Percentiles rank a stretch among this genome's conserved stretches.
These are phyloP conservation scores for Pseudomyrmex gracilis DNA, from an alignment of 1,140 invertebrate species.

Conservation along the genomic window DNA sequence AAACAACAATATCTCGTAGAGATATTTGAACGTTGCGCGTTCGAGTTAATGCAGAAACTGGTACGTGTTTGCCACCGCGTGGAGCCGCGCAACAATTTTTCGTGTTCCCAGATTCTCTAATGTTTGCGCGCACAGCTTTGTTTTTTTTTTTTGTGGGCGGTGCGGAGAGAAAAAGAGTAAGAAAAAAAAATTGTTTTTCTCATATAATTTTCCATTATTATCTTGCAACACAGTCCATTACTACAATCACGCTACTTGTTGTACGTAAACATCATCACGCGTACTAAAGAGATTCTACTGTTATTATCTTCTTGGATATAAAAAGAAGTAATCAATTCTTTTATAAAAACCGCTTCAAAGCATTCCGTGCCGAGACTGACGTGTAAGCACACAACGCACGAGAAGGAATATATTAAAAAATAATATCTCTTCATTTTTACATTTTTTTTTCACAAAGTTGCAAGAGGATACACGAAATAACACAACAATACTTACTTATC, in stretches of 20 bases:
- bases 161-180: no score
- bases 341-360: constrained; percentile 84
- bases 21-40: not conserved
- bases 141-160: not conserved
- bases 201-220: not conserved
- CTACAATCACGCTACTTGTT: not conserved
- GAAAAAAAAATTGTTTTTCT: constrained; percentile 29
- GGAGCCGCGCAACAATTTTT: not conserved
- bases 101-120: not conserved
- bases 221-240: not conserved
- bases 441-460: no score
- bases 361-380: constrained; percentile 83
- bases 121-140: not conserved
- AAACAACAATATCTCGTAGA: not conserved
- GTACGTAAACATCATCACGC: not conserved
- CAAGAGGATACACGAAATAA: no score
- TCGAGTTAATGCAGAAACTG: no score
- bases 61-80: not conserved
- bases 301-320: constrained; percentile 4
- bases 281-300: constrained; percentile 38
- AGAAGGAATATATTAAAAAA: not conserved
- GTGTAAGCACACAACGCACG: not conserved
- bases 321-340: constrained; percentile 68
- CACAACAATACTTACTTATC: no score
- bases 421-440: not conserved